A percentile compares a stretch with the other conserved stretches of the same genome.
Evolutionary conservation across 2,113 vertebrate species (phyloP).

Genomic region (Engraulis encrasicolus): DNA sequence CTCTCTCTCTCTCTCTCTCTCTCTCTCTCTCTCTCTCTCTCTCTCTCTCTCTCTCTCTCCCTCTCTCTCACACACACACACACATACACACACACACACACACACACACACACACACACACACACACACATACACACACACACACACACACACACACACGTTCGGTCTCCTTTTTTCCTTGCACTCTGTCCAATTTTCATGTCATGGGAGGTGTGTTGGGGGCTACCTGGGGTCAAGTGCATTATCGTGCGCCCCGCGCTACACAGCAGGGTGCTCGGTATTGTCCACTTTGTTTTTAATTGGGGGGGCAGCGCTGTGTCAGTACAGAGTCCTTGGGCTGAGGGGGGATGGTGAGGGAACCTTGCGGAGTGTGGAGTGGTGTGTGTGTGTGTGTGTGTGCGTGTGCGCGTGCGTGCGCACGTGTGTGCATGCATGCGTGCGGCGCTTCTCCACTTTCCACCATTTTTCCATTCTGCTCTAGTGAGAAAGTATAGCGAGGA

Average conservation of each 20-base stretch:
- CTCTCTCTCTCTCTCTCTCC: too few relatives aligned
- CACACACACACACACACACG: too few relatives aligned
- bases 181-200: background rate
- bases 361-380: background rate
- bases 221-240: constrained; percentile 34
- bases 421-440: too few relatives aligned
- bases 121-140: too few relatives aligned
- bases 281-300: constrained; percentile 40
- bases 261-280: background rate
- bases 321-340: background rate
- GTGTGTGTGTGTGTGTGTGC: too few relatives aligned
- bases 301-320: constrained; percentile 25
- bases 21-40: background rate
- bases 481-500: background rate
- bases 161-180: background rate
- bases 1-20: too few relatives aligned
- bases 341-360: background rate
- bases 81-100: too few relatives aligned
- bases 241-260: background rate
- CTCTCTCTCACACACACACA: too few relatives aligned
- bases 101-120: too few relatives aligned
- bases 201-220: constrained; percentile 11
- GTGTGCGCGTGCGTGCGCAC: too few relatives aligned
- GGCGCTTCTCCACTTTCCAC: background rate
- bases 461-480: background rate